A percentile compares a stretch with the other conserved stretches of the same genome.
These are phyloP conservation scores for Drosophila prolongata DNA, from an alignment of 2,888 invertebrate species.

Conservation along the genomic window DNA sequence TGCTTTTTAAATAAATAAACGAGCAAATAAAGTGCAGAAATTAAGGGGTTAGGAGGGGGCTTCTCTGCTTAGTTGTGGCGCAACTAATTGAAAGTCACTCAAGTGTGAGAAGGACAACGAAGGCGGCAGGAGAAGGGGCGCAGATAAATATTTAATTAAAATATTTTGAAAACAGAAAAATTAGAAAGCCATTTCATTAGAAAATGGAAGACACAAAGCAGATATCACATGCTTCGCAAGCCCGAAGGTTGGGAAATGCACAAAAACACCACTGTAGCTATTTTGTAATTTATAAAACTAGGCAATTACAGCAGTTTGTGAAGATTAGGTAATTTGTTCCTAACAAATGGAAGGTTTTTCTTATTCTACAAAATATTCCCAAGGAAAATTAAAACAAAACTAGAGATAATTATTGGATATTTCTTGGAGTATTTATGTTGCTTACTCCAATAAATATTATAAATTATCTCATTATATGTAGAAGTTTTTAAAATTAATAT, in stretches of 20 bases:
- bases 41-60: conserved; percentile 25
- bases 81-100: conserved; percentile 83
- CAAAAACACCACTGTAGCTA: not conserved
- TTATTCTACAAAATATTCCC: no score
- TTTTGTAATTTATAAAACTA: not conserved
- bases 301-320: no score
- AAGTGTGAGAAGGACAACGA: conserved; percentile 56
- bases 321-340: not conserved
- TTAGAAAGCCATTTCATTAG: not conserved
- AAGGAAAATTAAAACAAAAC: no score
- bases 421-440: no score
- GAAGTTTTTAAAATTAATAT: no score
- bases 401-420: no score
- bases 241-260: not conserved
- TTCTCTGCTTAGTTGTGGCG: conserved; percentile 59
- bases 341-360: no score
- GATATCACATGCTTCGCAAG: not conserved
- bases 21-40: conserved; percentile 75
- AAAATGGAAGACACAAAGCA: not conserved
- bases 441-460: no score
- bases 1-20: conserved; percentile 82
- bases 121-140: not conserved
- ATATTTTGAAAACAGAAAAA: conserved; percentile 55
- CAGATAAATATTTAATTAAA: conserved; percentile 75
- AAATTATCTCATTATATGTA: no score